Conservation (phyloP, 2,888 invertebrate species). For the Diploptera punctata region DNA sequence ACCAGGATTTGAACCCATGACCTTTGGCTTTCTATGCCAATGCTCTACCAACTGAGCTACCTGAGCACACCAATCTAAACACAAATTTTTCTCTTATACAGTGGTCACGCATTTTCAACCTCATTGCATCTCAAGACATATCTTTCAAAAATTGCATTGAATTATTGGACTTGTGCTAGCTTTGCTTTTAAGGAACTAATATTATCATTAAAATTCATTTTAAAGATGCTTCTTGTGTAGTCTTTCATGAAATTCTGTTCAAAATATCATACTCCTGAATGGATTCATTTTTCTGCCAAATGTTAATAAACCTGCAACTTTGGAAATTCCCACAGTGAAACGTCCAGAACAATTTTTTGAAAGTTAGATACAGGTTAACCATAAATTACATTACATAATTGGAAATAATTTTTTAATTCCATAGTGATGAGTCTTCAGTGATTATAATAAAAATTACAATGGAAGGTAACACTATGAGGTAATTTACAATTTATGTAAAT, state of each 20-base stretch:
- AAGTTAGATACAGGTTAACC: not conserved
- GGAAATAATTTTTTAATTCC: not conserved
- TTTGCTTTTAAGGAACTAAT: not conserved
- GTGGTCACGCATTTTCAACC: not conserved
- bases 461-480: too few relatives aligned
- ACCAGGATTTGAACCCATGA: too few relatives aligned
- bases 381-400: slow-evolving; percentile 15
- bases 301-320: not conserved
- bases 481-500: too few relatives aligned
- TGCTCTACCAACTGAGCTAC: too few relatives aligned
- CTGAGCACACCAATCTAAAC: too few relatives aligned
- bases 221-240: not conserved
- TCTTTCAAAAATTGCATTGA: not conserved
- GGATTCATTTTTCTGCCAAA: not conserved
- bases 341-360: not conserved
- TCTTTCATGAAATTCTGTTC: not conserved
- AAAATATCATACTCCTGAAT: not conserved
- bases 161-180: not conserved
- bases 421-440: not conserved
- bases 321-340: not conserved
- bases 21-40: too few relatives aligned
- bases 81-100: not conserved
- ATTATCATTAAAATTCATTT: not conserved
- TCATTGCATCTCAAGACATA: not conserved
- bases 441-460: not conserved